A percentile compares a stretch with the other conserved stretches of the same genome.
Conservation (phyloP, 2,113 vertebrate genomes). For the Alectura lathami region DNA sequence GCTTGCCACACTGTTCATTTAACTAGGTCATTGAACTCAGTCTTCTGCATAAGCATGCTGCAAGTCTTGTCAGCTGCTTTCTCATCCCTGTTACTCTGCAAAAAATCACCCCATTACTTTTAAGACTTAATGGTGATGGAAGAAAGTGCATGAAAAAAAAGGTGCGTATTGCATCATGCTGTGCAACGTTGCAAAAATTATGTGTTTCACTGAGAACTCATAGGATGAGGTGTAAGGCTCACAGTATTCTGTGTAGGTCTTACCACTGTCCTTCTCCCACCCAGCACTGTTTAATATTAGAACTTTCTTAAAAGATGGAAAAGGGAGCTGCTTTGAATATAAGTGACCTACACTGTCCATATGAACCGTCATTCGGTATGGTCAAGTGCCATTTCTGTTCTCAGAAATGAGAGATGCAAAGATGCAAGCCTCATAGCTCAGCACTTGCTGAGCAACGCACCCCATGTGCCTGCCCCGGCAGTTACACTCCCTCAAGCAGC, state of each 20-base stretch:
- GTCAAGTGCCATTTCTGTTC: neutral
- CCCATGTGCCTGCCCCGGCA: neutral
- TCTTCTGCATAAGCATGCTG: neutral
- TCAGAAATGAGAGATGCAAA: neutral
- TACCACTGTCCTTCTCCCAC: neutral
- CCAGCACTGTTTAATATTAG: neutral
- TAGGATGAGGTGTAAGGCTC: neutral
- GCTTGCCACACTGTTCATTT: neutral
- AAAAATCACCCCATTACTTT: neutral
- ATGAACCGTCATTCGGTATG: neutral
- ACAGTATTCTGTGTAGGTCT: neutral
- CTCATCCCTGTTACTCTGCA: neutral
- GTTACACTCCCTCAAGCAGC: rapidly evolving
- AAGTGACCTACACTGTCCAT: neutral
- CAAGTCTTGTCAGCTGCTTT: neutral
- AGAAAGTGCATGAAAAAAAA: neutral
- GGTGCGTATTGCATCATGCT: neutral
- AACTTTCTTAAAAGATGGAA: neutral
- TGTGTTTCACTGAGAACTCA: neutral
- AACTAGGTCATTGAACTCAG: neutral
- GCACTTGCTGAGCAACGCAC: neutral
- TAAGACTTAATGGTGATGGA: neutral
- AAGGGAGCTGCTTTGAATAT: neutral
- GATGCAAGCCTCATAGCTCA: neutral
- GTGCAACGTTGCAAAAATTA: neutral